Evolutionary conservation across 2,888 invertebrate genomes (phyloP).

Genomic region (Andrena bicolor): DNA sequence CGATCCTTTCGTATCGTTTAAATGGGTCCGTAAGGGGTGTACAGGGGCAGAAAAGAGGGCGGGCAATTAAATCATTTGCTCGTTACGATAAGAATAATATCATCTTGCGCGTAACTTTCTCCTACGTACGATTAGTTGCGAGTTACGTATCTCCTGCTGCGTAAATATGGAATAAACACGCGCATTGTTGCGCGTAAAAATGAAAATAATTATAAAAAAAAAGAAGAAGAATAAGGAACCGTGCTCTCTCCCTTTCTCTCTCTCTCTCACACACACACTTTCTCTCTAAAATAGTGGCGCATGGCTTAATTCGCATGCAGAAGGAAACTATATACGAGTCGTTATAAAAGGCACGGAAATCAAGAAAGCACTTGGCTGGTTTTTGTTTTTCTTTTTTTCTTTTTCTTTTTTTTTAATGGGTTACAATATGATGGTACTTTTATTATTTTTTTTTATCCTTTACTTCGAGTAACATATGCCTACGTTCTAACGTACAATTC

Average conservation of each 20-base stretch:
- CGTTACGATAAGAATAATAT: conserved; percentile 38
- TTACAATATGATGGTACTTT: conserved; percentile 65
- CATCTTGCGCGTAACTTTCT: conserved; percentile 24
- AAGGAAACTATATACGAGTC: conserved; percentile 61
- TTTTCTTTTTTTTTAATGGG: conserved; percentile 47
- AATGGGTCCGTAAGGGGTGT: conserved; percentile 24
- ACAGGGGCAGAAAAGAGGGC: conserved; percentile 53
- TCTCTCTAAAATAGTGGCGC: conserved; percentile 21
- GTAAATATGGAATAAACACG: conserved; percentile 23
- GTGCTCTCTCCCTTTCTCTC: conserved; percentile 39
- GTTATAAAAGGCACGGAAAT: conserved; percentile 79
- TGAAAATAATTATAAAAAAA: conserved; percentile 8
- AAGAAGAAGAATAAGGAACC: conserved; percentile 35
- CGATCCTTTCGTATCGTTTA: background rate
- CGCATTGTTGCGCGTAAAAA: conserved; percentile 20
- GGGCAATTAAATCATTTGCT: conserved; percentile 35
- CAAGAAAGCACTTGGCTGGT: conserved; percentile 79
- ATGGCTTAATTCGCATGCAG: conserved; percentile 52
- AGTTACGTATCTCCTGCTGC: conserved; percentile 7
- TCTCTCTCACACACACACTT: background rate
- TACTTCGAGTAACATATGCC: conserved; percentile 72
- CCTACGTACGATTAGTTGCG: conserved; percentile 44
- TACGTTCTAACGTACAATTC: conserved; percentile 77
- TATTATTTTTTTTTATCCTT: conserved; percentile 39
- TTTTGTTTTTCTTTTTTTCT: conserved; percentile 21